phyloP scores from a whole-genome alignment of 2,888 invertebrate species.

The Poecilobothrus nobilitatus region DNA sequence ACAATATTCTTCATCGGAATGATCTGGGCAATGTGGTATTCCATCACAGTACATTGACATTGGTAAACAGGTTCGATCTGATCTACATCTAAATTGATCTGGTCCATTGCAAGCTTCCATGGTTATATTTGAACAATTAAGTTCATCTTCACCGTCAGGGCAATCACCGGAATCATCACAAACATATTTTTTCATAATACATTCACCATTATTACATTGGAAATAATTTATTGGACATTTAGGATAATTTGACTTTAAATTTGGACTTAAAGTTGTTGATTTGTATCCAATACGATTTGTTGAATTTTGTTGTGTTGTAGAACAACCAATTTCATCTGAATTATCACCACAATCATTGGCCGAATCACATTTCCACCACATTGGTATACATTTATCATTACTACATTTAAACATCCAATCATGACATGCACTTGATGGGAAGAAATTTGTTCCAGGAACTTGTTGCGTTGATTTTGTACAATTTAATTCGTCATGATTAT shows the following conservation, averaged over 20 bases:
- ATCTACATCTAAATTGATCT: slow-evolving; percentile 51
- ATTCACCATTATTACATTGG: slow-evolving; percentile 43
- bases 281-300: slow-evolving; percentile 11
- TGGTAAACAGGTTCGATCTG: slow-evolving; percentile 56
- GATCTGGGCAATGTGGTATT: slow-evolving; percentile 48
- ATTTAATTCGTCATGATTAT: slow-evolving; percentile 61
- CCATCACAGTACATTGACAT: slow-evolving; percentile 47
- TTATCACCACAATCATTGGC: slow-evolving; percentile 68
- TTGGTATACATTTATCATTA: slow-evolving; percentile 62
- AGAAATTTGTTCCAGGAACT: slow-evolving; percentile 28
- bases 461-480: slow-evolving; percentile 47
- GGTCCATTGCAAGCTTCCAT: slow-evolving; percentile 34
- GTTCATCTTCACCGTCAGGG: slow-evolving; percentile 54
- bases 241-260: slow-evolving; percentile 20
- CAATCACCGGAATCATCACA: slow-evolving; percentile 53
- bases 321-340: slow-evolving; percentile 63
- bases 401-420: slow-evolving; percentile 73
- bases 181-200: slow-evolving; percentile 49
- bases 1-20: slow-evolving; percentile 48
- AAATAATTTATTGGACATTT: slow-evolving; percentile 40
- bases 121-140: slow-evolving; percentile 40
- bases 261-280: slow-evolving; percentile 31
- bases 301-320: slow-evolving; percentile 21
- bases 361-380: slow-evolving; percentile 74
- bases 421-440: slow-evolving; percentile 48